These are phyloP conservation scores for Bubo scandiacus DNA, from an alignment of 2,113 vertebrate genomes.

Conservation along the genomic window DNA sequence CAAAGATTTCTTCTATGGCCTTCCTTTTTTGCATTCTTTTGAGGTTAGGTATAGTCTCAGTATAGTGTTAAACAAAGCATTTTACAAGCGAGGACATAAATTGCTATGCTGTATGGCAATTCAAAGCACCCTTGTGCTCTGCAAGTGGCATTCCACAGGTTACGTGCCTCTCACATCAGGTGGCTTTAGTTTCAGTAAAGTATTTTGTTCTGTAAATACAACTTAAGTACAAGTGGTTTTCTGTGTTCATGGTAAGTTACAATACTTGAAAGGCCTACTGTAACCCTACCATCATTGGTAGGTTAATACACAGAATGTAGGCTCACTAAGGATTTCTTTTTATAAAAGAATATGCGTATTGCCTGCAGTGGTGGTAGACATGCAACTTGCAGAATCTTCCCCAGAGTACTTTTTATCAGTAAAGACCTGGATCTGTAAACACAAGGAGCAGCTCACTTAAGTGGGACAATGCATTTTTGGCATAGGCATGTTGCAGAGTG, in stretches of 20 bases:
- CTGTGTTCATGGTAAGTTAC: background rate
- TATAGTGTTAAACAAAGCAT: background rate
- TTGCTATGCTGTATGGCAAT: background rate
- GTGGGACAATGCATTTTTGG: background rate
- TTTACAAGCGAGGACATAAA: background rate
- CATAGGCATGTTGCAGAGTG: background rate
- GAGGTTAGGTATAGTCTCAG: background rate
- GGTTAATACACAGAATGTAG: rapidly evolving
- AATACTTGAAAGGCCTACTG: background rate
- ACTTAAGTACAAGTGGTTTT: background rate
- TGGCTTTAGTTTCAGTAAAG: background rate
- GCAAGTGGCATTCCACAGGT: background rate
- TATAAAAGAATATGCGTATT: background rate
- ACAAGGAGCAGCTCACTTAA: background rate
- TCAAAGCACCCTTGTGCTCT: background rate
- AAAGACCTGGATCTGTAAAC: background rate
- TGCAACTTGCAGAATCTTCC: background rate
- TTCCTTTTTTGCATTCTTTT: background rate
- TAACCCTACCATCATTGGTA: background rate
- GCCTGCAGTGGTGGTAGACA: background rate
- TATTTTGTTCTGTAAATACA: background rate
- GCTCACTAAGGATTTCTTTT: background rate
- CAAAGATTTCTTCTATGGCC: background rate
- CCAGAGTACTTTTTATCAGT: background rate
- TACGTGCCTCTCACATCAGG: background rate